Conservation (phyloP, 2,888 invertebrate genomes). For the Eilema sororculum region DNA sequence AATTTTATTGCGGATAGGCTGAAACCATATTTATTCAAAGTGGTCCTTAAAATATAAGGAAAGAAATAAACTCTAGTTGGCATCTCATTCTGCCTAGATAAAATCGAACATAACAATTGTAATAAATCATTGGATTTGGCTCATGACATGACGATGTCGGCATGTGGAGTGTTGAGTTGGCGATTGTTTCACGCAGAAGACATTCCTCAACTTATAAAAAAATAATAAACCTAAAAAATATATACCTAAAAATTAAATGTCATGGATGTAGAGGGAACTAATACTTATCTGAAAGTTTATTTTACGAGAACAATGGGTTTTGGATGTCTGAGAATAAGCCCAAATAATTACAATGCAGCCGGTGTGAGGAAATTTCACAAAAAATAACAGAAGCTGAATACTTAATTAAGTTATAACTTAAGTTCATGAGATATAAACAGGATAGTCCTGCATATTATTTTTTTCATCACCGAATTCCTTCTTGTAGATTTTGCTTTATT, state of each 20-base stretch:
- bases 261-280: no score
- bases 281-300: no score
- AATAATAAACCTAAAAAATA: no score
- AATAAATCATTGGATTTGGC: background rate
- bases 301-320: no score
- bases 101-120: slow-evolving; percentile 24
- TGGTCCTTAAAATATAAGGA: slow-evolving; percentile 17
- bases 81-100: slow-evolving; percentile 13
- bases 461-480: background rate
- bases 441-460: slow-evolving; percentile 11
- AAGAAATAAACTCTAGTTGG: slow-evolving; percentile 23
- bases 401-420: background rate
- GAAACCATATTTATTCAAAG: slow-evolving; percentile 27
- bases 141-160: background rate
- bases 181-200: background rate
- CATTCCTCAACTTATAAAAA: no score
- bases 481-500: background rate
- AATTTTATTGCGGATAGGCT: slow-evolving; percentile 25
- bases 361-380: background rate
- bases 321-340: no score
- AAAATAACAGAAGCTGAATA: background rate
- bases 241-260: no score
- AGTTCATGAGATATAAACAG: background rate
- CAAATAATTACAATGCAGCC: background rate
- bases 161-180: background rate